Evolutionary conservation across 2,888 invertebrate genomes (phyloP).

Genomic region (Cryptocephalus moraei): DNA sequence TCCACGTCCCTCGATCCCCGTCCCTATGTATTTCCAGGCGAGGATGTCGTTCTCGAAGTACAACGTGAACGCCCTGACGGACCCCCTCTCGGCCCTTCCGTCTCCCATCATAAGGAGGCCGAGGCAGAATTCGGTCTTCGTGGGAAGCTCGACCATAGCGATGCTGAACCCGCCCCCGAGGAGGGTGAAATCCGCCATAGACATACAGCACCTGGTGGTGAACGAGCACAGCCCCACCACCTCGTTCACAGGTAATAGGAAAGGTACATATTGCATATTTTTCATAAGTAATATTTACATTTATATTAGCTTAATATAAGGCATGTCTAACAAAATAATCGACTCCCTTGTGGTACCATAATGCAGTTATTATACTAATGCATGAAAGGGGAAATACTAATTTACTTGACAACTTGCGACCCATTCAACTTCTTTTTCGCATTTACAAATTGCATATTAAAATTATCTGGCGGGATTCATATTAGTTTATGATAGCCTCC

Average conservation of each 20-base stretch:
- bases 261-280: slow-evolving; percentile 8
- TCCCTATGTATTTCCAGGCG: slow-evolving; percentile 43
- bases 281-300: neutral
- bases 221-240: slow-evolving; percentile 35
- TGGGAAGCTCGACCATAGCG: slow-evolving; percentile 56
- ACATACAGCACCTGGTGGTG: slow-evolving; percentile 64
- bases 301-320: too few relatives aligned
- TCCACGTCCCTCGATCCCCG: neutral
- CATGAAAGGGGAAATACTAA: too few relatives aligned
- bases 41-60: slow-evolving; percentile 60
- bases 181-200: slow-evolving; percentile 72
- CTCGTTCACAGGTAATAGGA: slow-evolving; percentile 24
- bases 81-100: slow-evolving; percentile 35
- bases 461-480: too few relatives aligned
- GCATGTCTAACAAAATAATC: too few relatives aligned
- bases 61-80: slow-evolving; percentile 53
- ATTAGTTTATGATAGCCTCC: too few relatives aligned
- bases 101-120: slow-evolving; percentile 41
- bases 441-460: too few relatives aligned
- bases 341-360: too few relatives aligned
- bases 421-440: too few relatives aligned
- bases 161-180: slow-evolving; percentile 62
- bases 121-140: slow-evolving; percentile 79
- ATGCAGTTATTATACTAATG: too few relatives aligned
- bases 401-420: too few relatives aligned